Percentiles rank a stretch among this genome's conserved stretches.
Conservation (phyloP, 2,797 vertebrate genomes). For the Micromesistius poutassou region DNA sequence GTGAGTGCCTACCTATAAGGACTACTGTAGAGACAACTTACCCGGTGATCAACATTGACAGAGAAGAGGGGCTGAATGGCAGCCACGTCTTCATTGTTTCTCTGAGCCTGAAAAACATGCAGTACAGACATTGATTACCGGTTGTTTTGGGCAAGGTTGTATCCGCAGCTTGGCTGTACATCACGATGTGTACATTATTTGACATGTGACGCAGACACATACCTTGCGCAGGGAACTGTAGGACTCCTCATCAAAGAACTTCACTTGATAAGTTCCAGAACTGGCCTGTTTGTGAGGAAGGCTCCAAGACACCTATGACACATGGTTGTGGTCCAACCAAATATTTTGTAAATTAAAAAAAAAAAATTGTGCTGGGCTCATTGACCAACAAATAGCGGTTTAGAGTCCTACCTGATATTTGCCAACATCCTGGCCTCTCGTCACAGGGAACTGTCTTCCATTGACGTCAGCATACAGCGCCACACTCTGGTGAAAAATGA, state of each 20-base stretch:
- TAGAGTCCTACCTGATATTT: constrained; percentile 81
- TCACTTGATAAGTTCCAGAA: constrained; percentile 88
- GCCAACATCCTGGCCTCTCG: constrained; percentile 88
- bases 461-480: constrained; percentile 88
- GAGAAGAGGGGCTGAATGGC: constrained; percentile 87
- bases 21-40: constrained; percentile 60
- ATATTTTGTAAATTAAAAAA: neutral
- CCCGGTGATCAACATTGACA: constrained; percentile 89
- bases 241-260: constrained; percentile 92
- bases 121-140: neutral
- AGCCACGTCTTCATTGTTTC: constrained; percentile 88
- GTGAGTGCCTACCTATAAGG: neutral
- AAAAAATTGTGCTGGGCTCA: neutral
- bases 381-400: neutral
- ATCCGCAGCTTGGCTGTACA: neutral
- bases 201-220: constrained; percentile 14
- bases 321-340: neutral
- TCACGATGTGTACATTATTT: neutral
- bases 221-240: constrained; percentile 88
- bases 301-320: constrained; percentile 86
- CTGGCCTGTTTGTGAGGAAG: constrained; percentile 85
- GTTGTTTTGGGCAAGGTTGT: neutral
- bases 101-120: constrained; percentile 78
- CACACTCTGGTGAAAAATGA: constrained; percentile 73
- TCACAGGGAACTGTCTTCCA: constrained; percentile 90